Percentiles rank a stretch among this genome's conserved stretches.
These are phyloP conservation scores for Paraescarpia echinospica DNA, from an alignment of 1,140 invertebrate species.

Conservation along the genomic window DNA sequence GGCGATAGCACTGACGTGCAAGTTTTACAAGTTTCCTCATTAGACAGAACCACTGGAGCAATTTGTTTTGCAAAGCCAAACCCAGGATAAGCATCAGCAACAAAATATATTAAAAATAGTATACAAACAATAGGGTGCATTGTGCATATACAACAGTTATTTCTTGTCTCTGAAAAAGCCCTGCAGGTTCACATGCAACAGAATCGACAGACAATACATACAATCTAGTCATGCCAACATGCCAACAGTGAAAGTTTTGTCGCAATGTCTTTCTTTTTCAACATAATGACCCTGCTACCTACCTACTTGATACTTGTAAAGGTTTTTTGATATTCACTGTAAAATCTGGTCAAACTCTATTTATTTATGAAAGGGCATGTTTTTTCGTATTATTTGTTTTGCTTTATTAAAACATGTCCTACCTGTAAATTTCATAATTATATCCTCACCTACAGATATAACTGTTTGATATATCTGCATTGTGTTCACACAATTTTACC, in stretches of 20 bases:
- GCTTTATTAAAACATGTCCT: neutral
- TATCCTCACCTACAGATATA: neutral
- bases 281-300: neutral
- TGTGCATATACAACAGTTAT: neutral
- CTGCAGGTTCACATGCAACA: neutral
- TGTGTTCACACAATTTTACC: conserved; percentile 22
- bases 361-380: neutral
- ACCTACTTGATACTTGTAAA: neutral
- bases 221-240: neutral
- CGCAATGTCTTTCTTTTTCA: neutral
- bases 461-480: neutral
- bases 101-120: neutral
- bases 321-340: neutral
- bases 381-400: neutral
- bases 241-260: neutral
- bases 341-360: neutral
- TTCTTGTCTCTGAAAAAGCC: neutral
- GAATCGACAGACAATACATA: neutral
- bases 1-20: no score
- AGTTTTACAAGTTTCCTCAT: no score
- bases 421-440: conserved; percentile 6
- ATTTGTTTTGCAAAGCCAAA: no score
- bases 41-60: no score
- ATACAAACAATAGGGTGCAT: neutral
- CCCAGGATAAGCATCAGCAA: neutral